These are phyloP conservation scores for Smittia sp. DNA, from an alignment of 2,888 invertebrate species.

Conservation along the genomic window DNA sequence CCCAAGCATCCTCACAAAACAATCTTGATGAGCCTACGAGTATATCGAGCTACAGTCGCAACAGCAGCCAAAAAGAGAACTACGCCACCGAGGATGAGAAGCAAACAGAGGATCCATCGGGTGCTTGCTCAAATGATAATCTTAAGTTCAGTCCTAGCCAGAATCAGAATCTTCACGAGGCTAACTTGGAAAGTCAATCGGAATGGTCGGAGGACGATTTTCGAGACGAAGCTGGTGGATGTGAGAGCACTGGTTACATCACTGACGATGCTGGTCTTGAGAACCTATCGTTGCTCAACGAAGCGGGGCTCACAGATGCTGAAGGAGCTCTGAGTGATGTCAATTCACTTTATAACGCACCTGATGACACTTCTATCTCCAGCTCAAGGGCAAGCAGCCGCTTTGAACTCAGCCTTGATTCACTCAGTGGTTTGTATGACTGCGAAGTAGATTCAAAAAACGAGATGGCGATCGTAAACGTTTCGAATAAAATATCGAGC, in stretches of 20 bases:
- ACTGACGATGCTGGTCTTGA: constrained; percentile 83
- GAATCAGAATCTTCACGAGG: constrained; percentile 47
- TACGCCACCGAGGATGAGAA: constrained; percentile 51
- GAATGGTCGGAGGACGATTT: constrained; percentile 73
- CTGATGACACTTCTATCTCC: constrained; percentile 73
- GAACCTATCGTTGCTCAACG: constrained; percentile 80
- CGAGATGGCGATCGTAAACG: constrained; percentile 55
- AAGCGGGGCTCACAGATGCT: constrained; percentile 81
- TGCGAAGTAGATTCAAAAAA: constrained; percentile 57
- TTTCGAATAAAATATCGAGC: constrained; percentile 53
- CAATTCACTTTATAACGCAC: constrained; percentile 74
- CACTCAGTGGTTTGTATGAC: constrained; percentile 76
- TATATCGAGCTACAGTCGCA: constrained; percentile 35
- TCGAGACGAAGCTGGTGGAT: constrained; percentile 63
- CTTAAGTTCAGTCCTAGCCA: constrained; percentile 54
- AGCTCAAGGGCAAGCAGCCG: constrained; percentile 81
- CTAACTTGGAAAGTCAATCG: constrained; percentile 69
- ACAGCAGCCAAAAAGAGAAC: constrained; percentile 38
- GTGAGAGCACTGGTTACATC: constrained; percentile 78
- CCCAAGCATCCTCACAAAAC: background rate
- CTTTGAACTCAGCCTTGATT: constrained; percentile 70
- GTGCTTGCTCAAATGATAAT: constrained; percentile 30
- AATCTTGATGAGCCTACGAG: constrained; percentile 35
- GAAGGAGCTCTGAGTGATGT: constrained; percentile 85
- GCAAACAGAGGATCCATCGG: constrained; percentile 23